Conservation (phyloP, 2,888 invertebrate genomes). For the Ceraclea dissimilis region DNA sequence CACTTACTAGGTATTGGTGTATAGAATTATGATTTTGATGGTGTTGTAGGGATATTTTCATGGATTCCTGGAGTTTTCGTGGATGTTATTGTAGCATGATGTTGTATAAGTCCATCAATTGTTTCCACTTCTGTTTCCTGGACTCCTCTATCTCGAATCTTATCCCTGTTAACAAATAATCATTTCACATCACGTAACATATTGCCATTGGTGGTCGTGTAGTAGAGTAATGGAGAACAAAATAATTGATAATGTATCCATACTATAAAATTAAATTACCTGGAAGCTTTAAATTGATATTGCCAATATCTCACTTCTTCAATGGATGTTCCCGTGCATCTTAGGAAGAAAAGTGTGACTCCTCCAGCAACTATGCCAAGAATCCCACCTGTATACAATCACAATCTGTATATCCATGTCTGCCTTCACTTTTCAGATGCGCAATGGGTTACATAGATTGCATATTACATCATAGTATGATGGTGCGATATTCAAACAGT, state of each 20-base stretch:
- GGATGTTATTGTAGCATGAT: not conserved
- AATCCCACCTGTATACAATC: slow-evolving; percentile 48
- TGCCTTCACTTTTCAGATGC: too few species aligned
- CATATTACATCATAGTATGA: not conserved
- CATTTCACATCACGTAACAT: too few species aligned
- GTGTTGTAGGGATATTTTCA: too few species aligned
- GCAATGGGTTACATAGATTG: too few species aligned
- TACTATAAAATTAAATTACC: too few species aligned
- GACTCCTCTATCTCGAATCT: not conserved
- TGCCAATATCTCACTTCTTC: slow-evolving; percentile 56
- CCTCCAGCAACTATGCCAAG: slow-evolving; percentile 56
- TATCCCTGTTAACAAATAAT: not conserved
- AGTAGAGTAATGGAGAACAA: too few species aligned
- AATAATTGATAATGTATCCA: too few species aligned
- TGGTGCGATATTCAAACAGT: not conserved
- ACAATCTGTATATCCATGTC: too few species aligned
- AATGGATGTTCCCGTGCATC: slow-evolving; percentile 53
- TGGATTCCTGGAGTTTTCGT: too few species aligned
- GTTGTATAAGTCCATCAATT: not conserved
- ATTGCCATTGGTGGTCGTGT: too few species aligned
- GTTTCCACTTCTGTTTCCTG: not conserved
- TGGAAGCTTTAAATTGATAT: slow-evolving; percentile 9
- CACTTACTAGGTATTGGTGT: too few species aligned
- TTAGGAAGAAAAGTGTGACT: slow-evolving; percentile 47
- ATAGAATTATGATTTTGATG: too few species aligned